Percentiles rank a stretch among this genome's conserved stretches.
Evolutionary conservation across 2,113 vertebrate genomes (phyloP).

Genomic region (Perca flavescens): DNA sequence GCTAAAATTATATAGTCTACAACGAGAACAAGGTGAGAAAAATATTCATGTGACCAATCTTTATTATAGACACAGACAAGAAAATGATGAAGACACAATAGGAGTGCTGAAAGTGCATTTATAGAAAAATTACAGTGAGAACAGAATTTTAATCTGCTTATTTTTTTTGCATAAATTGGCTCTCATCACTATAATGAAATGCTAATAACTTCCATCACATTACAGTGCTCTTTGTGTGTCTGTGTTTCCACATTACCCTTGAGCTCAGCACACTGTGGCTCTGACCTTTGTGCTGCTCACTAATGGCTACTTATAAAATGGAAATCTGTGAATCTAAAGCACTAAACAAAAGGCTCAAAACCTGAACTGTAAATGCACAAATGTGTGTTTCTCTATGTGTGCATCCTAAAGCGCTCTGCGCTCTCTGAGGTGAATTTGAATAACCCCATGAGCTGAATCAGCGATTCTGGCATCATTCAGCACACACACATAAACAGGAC

Average conservation of each 20-base stretch:
- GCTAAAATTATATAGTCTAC: background rate
- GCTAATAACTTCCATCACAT: slow-evolving; percentile 48
- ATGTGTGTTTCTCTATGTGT: slow-evolving; percentile 20
- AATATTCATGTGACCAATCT: slow-evolving; percentile 11
- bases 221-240: slow-evolving; percentile 5
- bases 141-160: slow-evolving; percentile 37
- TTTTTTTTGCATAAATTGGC: slow-evolving; percentile 42
- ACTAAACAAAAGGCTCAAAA: background rate
- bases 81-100: slow-evolving; percentile 31
- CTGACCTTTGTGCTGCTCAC: slow-evolving; percentile 41
- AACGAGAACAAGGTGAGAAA: background rate
- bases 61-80: slow-evolving; percentile 7
- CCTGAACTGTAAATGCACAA: slow-evolving; percentile 13
- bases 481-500: slow-evolving; percentile 1
- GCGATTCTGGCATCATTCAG: slow-evolving; percentile 18
- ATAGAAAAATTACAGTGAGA: slow-evolving; percentile 6
- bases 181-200: slow-evolving; percentile 52
- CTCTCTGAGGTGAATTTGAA: slow-evolving; percentile 57
- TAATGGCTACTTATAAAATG: slow-evolving; percentile 29
- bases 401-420: background rate
- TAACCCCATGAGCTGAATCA: slow-evolving; percentile 62
- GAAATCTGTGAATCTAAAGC: slow-evolving; percentile 28
- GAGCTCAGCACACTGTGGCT: slow-evolving; percentile 11
- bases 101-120: slow-evolving; percentile 26
- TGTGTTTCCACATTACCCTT: slow-evolving; percentile 18